Conservation (phyloP, 2,797 vertebrate genomes). For the Xenentodon cancila region DNA sequence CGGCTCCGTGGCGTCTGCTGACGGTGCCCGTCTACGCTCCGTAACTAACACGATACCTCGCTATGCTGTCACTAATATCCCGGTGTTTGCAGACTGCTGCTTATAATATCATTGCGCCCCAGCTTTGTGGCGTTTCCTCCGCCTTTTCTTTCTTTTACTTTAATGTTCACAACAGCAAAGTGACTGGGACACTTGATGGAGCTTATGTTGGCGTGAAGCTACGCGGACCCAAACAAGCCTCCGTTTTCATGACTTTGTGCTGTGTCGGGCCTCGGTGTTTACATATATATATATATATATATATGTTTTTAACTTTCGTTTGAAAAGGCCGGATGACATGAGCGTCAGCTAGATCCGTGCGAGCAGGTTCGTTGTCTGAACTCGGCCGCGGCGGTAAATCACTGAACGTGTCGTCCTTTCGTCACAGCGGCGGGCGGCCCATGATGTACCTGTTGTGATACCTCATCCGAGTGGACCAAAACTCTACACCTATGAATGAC, state of each 20-base stretch:
- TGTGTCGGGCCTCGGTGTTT: not conserved
- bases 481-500: constrained; percentile 74
- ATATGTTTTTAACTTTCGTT: not conserved
- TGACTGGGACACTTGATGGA: too few species aligned
- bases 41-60: not conserved
- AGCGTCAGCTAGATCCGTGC: not conserved
- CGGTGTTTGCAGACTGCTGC: too few species aligned
- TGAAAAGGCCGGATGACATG: not conserved
- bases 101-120: too few species aligned
- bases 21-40: not conserved
- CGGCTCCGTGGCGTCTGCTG: constrained; percentile 17
- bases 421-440: constrained; percentile 66
- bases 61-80: not conserved
- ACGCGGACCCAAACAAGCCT: constrained; percentile 16
- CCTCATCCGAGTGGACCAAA: constrained; percentile 51
- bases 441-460: constrained; percentile 59
- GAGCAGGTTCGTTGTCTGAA: not conserved
- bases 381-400: not conserved
- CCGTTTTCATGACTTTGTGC: not conserved
- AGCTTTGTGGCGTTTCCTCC: too few species aligned
- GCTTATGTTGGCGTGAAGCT: too few species aligned
- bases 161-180: too few species aligned
- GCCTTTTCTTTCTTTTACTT: too few species aligned
- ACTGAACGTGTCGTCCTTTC: constrained; percentile 8
- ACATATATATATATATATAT: too few species aligned